Conservation (phyloP, 2,888 invertebrate genomes). For the Pseudolycoriella hygida region DNA sequence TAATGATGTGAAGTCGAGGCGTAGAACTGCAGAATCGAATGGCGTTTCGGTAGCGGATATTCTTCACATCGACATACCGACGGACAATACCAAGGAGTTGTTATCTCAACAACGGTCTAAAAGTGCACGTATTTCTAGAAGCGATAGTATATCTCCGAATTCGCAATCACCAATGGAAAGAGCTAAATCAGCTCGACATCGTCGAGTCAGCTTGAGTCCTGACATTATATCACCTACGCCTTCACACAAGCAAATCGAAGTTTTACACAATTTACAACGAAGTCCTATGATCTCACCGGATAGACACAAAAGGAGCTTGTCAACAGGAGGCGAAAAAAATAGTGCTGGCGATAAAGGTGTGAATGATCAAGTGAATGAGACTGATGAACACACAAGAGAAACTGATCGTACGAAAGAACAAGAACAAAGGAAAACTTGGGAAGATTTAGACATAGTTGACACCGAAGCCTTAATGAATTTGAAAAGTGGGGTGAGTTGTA, state of each 20-base stretch:
- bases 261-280: slow-evolving; percentile 47
- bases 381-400: too few species aligned
- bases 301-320: slow-evolving; percentile 18
- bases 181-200: slow-evolving; percentile 16
- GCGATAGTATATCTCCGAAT: slow-evolving; percentile 10
- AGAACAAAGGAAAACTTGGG: slow-evolving; percentile 30
- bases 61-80: slow-evolving; percentile 22
- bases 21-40: neutral
- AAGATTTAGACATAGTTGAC: slow-evolving; percentile 41
- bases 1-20: slow-evolving; percentile 23
- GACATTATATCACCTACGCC: slow-evolving; percentile 28
- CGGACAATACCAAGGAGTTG: slow-evolving; percentile 22
- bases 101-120: slow-evolving; percentile 6
- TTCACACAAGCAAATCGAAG: slow-evolving; percentile 44
- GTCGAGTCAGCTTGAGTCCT: slow-evolving; percentile 32
- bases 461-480: slow-evolving; percentile 42
- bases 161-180: slow-evolving; percentile 14
- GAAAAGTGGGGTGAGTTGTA: slow-evolving; percentile 49
- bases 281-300: slow-evolving; percentile 40
- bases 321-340: slow-evolving; percentile 4
- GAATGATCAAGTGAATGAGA: neutral
- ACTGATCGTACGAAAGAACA: neutral
- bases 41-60: neutral
- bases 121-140: slow-evolving; percentile 5
- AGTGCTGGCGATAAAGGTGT: neutral